Conservation (phyloP, 2,888 invertebrate species). For the Lepetodrilus schrolli region DNA sequence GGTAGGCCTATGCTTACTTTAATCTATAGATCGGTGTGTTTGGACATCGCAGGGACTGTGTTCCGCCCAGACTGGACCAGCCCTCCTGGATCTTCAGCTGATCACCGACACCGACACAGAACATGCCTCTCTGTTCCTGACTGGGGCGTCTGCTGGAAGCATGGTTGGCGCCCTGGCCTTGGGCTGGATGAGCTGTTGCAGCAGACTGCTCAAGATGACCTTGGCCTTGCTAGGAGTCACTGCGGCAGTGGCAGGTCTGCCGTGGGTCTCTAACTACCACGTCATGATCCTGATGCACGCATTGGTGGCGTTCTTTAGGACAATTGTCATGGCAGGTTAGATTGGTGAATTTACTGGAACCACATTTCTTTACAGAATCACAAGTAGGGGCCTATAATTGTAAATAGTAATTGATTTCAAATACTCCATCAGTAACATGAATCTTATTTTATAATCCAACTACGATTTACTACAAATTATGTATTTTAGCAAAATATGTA, state of each 20-base stretch:
- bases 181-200: slow-evolving; percentile 37
- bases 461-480: too few species aligned
- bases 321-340: not conserved
- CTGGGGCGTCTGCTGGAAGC: slow-evolving; percentile 35
- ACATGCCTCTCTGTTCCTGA: not conserved
- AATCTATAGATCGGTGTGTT: not conserved
- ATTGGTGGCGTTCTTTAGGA: not conserved
- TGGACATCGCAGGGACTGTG: not conserved
- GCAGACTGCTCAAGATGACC: slow-evolving; percentile 39
- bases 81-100: slow-evolving; percentile 8
- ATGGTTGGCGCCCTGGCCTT: slow-evolving; percentile 36
- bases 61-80: not conserved
- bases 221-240: slow-evolving; percentile 29
- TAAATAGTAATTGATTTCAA: too few species aligned
- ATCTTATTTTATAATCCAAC: too few species aligned
- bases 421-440: too few species aligned
- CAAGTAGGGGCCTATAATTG: too few species aligned
- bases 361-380: too few species aligned
- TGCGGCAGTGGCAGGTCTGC: not conserved
- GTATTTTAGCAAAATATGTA: too few species aligned
- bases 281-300: slow-evolving; percentile 8
- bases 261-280: not conserved
- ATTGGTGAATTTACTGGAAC: too few species aligned
- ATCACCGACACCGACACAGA: slow-evolving; percentile 12
- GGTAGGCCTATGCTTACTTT: not conserved